phyloP scores from a whole-genome alignment of 2,113 vertebrate genomes.

The Chitala chitala region DNA sequence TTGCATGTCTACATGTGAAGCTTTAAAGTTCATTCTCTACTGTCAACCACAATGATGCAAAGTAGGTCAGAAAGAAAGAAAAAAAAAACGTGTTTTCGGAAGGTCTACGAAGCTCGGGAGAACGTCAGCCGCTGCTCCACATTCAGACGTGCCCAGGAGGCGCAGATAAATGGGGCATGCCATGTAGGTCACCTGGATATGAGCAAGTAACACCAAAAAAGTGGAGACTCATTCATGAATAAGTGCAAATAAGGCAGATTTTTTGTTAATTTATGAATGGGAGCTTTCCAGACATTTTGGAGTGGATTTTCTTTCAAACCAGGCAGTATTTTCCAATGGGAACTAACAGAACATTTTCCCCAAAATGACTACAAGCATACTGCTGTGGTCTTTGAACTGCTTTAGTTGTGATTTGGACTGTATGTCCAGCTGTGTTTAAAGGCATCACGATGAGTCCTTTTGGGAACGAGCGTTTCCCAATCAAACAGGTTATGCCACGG shows the following conservation, averaged over 20 bases:
- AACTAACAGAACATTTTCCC: not conserved
- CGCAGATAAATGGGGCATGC: constrained; percentile 14
- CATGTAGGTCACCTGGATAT: constrained; percentile 34
- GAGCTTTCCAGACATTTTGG: not conserved
- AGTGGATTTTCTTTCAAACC: not conserved
- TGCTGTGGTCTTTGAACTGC: too few relatives aligned
- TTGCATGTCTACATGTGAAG: too few relatives aligned
- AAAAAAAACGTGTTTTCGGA: constrained; percentile 37
- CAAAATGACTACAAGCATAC: too few relatives aligned
- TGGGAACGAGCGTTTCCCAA: not conserved
- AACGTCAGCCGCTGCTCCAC: constrained; percentile 11
- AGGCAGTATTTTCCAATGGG: not conserved
- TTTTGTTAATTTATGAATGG: constrained; percentile 21
- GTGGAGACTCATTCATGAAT: constrained; percentile 22
- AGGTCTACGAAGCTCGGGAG: not conserved
- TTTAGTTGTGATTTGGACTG: too few relatives aligned
- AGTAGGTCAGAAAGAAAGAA: constrained; percentile 56
- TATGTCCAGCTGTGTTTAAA: not conserved
- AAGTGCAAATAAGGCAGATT: constrained; percentile 18
- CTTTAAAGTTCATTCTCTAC: not conserved
- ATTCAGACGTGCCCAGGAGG: constrained; percentile 9
- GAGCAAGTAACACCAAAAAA: not conserved
- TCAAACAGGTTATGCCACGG: not conserved
- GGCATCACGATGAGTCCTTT: not conserved
- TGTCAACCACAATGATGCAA: not conserved